Percentiles rank a stretch among this genome's conserved stretches.
These are phyloP conservation scores for Scatophagus argus DNA, from an alignment of 2,113 vertebrate genomes.

Conservation along the genomic window DNA sequence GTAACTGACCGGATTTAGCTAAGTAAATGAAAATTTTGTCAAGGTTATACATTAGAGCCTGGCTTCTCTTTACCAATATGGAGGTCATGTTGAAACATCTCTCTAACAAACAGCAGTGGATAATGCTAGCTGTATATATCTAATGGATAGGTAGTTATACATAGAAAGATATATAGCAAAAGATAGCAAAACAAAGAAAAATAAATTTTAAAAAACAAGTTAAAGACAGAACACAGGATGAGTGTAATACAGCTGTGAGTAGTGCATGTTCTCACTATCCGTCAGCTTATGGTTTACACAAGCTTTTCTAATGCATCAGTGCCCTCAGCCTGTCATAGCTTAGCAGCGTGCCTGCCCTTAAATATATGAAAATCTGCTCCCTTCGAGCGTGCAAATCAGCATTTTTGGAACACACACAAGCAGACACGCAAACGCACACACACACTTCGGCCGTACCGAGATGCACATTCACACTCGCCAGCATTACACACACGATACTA, in stretches of 20 bases:
- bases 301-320: slow-evolving; percentile 72
- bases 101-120: too few relatives aligned
- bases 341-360: slow-evolving; percentile 64
- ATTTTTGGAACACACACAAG: slow-evolving; percentile 55
- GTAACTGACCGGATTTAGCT: too few relatives aligned
- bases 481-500: slow-evolving; percentile 3
- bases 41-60: too few relatives aligned
- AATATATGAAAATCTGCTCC: slow-evolving; percentile 77
- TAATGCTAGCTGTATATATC: too few relatives aligned
- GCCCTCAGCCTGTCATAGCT: slow-evolving; percentile 65
- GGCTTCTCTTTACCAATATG: too few relatives aligned
- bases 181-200: not conserved
- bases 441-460: not conserved
- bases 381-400: slow-evolving; percentile 69
- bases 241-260: slow-evolving; percentile 38
- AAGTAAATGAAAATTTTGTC: too few relatives aligned
- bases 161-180: slow-evolving; percentile 9
- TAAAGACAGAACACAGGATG: slow-evolving; percentile 21
- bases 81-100: too few relatives aligned
- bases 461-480: slow-evolving; percentile 32
- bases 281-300: slow-evolving; percentile 73
- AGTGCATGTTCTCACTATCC: slow-evolving; percentile 57
- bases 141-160: too few relatives aligned
- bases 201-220: not conserved
- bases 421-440: slow-evolving; percentile 26